Conservation (phyloP, 2,113 vertebrate species). For the Dipodomys spectabilis region DNA sequence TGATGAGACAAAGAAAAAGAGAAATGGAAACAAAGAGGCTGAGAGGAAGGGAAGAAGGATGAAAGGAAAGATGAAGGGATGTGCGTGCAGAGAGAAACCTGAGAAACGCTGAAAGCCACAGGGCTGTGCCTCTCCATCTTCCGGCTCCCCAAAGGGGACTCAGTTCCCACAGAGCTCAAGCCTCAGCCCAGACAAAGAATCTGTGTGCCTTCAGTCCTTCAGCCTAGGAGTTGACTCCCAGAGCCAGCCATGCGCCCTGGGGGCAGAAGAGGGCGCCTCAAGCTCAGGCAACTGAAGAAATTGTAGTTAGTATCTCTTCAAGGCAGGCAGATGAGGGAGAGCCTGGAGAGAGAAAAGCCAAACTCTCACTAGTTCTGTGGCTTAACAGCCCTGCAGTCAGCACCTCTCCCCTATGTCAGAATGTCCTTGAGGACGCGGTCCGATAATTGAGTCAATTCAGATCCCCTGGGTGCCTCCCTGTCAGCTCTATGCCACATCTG, state of each 20-base stretch:
- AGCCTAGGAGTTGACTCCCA: neutral
- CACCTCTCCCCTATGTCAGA: neutral
- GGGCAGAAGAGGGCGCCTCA: slow-evolving; percentile 89
- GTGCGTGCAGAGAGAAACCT: neutral
- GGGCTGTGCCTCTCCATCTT: neutral
- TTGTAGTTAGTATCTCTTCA: slow-evolving; percentile 29
- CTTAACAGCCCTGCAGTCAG: neutral
- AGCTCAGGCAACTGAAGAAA: slow-evolving; percentile 81
- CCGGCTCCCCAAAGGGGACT: too few relatives aligned
- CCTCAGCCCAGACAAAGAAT: slow-evolving; percentile 51
- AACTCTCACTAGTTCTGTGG: neutral
- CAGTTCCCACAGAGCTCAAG: neutral
- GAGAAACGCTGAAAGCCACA: neutral
- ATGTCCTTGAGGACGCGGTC: neutral
- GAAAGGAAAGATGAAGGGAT: neutral
- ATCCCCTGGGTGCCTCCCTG: neutral
- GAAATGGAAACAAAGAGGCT: neutral
- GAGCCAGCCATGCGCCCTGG: slow-evolving; percentile 58
- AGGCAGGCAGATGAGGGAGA: neutral
- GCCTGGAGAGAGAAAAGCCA: neutral
- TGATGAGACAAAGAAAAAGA: neutral
- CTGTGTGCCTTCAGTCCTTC: neutral
- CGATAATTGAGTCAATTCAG: neutral
- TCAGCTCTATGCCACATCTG: neutral
- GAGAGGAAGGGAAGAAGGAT: neutral